phyloP scores from a whole-genome alignment of 2,113 vertebrate genomes.

The Petrocephalus zakoni region DNA sequence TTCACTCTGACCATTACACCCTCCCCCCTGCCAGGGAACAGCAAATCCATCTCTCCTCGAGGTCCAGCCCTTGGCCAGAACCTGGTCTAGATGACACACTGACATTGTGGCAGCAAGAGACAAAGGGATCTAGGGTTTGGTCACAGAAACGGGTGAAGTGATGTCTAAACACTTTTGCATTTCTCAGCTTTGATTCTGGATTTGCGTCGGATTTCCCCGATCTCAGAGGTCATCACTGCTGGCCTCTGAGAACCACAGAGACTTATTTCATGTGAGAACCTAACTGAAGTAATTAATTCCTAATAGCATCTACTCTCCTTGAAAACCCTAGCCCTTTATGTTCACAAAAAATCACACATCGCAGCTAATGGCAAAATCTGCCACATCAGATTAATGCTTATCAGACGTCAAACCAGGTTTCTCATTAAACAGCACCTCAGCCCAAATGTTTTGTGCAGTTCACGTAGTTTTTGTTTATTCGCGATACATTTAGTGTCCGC shows the following conservation, averaged over 20 bases:
- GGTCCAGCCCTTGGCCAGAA: not conserved
- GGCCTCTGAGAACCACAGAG: not conserved
- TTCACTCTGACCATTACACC: conserved; percentile 3
- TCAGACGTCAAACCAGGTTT: not conserved
- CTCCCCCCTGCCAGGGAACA: not conserved
- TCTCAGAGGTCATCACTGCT: not conserved
- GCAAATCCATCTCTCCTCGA: not conserved
- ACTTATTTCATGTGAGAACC: not conserved
- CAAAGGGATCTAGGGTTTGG: not conserved
- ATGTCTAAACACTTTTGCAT: not conserved
- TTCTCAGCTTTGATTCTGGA: not conserved
- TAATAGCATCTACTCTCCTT: not conserved
- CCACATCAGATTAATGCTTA: not conserved
- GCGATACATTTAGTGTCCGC: not conserved
- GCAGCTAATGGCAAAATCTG: not conserved
- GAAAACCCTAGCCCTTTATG: not conserved
- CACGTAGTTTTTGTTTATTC: not conserved
- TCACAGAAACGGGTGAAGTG: not conserved
- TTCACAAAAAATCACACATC: not conserved
- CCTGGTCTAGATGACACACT: not conserved
- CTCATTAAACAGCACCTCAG: not conserved
- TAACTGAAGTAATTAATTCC: not conserved
- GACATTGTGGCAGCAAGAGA: not conserved
- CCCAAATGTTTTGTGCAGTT: not conserved
- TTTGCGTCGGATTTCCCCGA: not conserved